phyloP scores from a whole-genome alignment of 2,888 invertebrate species.

The Itoplectis maculator region DNA sequence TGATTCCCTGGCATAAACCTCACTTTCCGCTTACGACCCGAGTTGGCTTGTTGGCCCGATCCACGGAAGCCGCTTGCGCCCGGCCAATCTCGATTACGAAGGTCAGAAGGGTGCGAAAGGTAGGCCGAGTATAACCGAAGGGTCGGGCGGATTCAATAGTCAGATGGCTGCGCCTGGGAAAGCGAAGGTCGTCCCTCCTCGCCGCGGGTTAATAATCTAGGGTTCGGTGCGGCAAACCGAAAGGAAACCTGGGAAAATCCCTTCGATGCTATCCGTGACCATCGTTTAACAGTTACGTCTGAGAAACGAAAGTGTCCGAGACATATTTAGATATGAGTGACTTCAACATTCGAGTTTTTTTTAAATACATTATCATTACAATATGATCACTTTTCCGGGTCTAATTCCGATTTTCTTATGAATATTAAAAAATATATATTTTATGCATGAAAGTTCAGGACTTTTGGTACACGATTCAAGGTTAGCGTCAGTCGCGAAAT shows the following conservation, averaged over 20 bases:
- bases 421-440: too few species aligned
- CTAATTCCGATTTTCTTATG: too few species aligned
- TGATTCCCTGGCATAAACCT: slow-evolving; percentile 33
- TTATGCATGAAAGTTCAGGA: neutral
- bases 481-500: slow-evolving; percentile 23
- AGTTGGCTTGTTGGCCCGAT: slow-evolving; percentile 41
- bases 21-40: slow-evolving; percentile 12
- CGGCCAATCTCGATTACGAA: slow-evolving; percentile 70
- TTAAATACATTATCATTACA: too few species aligned
- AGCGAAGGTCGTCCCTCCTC: slow-evolving; percentile 39
- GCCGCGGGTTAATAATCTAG: slow-evolving; percentile 60
- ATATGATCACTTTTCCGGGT: too few species aligned
- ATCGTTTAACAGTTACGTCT: slow-evolving; percentile 44
- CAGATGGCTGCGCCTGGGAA: slow-evolving; percentile 16
- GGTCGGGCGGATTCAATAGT: slow-evolving; percentile 65
- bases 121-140: slow-evolving; percentile 50
- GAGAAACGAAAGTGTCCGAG: too few species aligned
- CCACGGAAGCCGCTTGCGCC: slow-evolving; percentile 47
- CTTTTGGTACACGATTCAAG: neutral
- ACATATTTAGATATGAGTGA: neutral
- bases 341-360: neutral
- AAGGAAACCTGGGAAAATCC: neutral
- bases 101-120: slow-evolving; percentile 60
- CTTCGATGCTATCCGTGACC: slow-evolving; percentile 18
- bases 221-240: neutral